These are phyloP conservation scores for Andrena flavipes DNA, from an alignment of 2,888 invertebrate genomes.

Conservation along the genomic window DNA sequence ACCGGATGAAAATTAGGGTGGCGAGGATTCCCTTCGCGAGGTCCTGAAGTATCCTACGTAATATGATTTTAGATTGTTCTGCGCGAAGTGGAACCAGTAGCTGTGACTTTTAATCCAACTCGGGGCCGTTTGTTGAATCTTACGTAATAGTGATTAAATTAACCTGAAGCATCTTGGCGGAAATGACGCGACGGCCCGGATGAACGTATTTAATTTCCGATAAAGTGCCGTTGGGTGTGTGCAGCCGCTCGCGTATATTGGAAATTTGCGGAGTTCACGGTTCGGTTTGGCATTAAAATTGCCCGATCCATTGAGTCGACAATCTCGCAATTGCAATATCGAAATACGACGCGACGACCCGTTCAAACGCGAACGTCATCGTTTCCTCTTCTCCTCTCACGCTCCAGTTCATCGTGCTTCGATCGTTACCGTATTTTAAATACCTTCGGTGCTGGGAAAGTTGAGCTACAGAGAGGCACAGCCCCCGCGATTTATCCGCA, in stretches of 20 bases:
- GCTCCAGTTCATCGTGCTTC: not conserved
- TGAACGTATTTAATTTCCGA: conserved; percentile 52
- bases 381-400: not conserved
- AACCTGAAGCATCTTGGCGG: conserved; percentile 10
- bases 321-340: conserved; percentile 43
- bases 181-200: conserved; percentile 24
- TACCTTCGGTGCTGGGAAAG: not conserved
- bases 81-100: not conserved
- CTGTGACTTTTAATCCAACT: not conserved
- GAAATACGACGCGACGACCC: conserved; percentile 21
- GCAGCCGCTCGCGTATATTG: conserved; percentile 21
- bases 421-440: conserved; percentile 33
- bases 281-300: conserved; percentile 41
- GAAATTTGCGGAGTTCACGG: conserved; percentile 35
- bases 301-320: conserved; percentile 39
- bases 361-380: conserved; percentile 34
- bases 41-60: not conserved
- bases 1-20: too few species aligned
- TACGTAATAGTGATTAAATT: not conserved
- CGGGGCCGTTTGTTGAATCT: not conserved
- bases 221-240: conserved; percentile 28
- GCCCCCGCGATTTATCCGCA: conserved; percentile 3
- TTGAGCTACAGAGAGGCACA: not conserved
- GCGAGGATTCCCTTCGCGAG: too few species aligned
- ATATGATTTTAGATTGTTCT: not conserved